A percentile compares a stretch with the other conserved stretches of the same genome.
phyloP scores from a whole-genome alignment of 2,888 invertebrate species.

The Gortyna flavago region DNA sequence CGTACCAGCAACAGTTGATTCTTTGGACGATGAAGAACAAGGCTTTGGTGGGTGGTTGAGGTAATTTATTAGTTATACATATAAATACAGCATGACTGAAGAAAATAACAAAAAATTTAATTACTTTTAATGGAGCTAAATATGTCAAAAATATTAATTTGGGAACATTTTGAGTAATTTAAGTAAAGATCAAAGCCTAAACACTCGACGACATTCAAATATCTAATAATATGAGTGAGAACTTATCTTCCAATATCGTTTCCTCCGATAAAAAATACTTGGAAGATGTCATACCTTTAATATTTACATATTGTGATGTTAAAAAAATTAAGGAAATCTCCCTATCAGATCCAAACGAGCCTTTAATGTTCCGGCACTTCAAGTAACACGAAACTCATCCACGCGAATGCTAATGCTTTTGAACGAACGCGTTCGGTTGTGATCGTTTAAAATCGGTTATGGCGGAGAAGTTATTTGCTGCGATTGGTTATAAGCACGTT shows the following conservation, averaged over 20 bases:
- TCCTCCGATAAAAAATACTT: slow-evolving; percentile 26
- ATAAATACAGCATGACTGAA: background rate
- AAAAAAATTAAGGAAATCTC: slow-evolving; percentile 58
- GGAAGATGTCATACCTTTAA: slow-evolving; percentile 26
- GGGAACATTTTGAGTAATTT: background rate
- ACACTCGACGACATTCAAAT: background rate
- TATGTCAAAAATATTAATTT: background rate
- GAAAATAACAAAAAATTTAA: background rate
- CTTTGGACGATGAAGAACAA: slow-evolving; percentile 84
- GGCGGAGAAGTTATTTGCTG: slow-evolving; percentile 44
- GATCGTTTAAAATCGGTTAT: slow-evolving; percentile 62
- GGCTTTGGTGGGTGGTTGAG: slow-evolving; percentile 87
- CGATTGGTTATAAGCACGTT: slow-evolving; percentile 35
- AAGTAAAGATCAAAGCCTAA: background rate
- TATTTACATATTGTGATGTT: slow-evolving; percentile 35
- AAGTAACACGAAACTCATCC: slow-evolving; percentile 57
- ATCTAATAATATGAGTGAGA: background rate
- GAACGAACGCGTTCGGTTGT: slow-evolving; percentile 58
- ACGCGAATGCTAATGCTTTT: slow-evolving; percentile 60
- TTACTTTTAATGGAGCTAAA: background rate
- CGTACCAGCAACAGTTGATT: slow-evolving; percentile 65
- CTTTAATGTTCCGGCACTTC: slow-evolving; percentile 60
- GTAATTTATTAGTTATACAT: slow-evolving; percentile 65
- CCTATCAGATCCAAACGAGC: slow-evolving; percentile 54
- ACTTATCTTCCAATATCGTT: slow-evolving; percentile 18